These are phyloP conservation scores for Atherinosoma microstoma DNA, from an alignment of 2,797 vertebrate genomes.

Conservation along the genomic window DNA sequence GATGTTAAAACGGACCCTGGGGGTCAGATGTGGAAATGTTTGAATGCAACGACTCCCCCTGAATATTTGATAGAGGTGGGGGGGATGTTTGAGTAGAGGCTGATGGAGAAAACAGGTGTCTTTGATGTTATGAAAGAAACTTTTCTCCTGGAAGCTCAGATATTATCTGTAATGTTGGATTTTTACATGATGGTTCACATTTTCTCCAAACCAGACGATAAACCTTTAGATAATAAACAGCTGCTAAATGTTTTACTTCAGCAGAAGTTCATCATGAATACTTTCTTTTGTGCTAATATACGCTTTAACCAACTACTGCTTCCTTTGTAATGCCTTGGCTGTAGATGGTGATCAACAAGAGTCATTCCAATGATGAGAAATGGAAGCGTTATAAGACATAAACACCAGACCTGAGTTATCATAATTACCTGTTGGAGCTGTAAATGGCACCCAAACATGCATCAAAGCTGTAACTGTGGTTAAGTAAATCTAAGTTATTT, in stretches of 20 bases:
- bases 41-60: constrained; percentile 7
- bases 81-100: background rate
- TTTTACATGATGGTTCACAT: background rate
- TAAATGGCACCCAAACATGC: too few species aligned
- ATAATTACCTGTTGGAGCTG: too few species aligned
- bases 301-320: background rate
- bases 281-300: too few species aligned
- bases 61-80: constrained; percentile 22
- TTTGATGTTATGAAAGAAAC: background rate
- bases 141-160: background rate
- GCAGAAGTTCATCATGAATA: background rate
- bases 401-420: too few species aligned
- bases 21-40: background rate
- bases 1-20: constrained; percentile 4
- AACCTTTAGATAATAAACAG: background rate
- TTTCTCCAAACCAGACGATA: too few species aligned
- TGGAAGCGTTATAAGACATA: too few species aligned
- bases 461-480: too few species aligned
- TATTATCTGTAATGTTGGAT: background rate
- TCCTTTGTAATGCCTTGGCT: too few species aligned
- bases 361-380: too few species aligned
- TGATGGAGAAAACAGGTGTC: constrained; percentile 52
- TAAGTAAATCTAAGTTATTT: too few species aligned
- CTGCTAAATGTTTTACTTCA: background rate
- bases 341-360: too few species aligned